Base-by-base conservation (phyloP, 2,113 vertebrate species). In the Penelope pileata region DNA sequence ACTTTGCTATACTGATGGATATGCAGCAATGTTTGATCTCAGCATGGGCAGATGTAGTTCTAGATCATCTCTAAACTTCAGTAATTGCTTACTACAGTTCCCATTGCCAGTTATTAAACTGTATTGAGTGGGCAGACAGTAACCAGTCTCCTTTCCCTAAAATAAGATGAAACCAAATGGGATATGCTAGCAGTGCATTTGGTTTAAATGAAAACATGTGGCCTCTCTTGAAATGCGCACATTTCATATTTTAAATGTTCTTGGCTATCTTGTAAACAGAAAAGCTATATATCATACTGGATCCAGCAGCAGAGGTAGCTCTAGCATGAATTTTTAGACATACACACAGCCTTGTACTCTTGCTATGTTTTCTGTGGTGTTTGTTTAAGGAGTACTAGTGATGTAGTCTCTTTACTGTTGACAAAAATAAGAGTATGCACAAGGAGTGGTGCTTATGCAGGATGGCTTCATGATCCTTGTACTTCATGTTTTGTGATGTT, bases 321-420 rank as follows among this genome's bases (percentile, higher is more conserved):
- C 22, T 48, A 27, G 29, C 43, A 30, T 2, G 70, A 23, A 43
- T 77, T 74, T 43, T 67, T 29, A 11, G 21, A 51, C 42, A 70
- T 48, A 29, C 2, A 1, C 1, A 8, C 3, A 42, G 17, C 24
- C 7, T 67, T 34, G 8, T 0, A 1, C 1, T 79, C 51, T 67
- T 59, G 11, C 11, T 68, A 1, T 70, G 32, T 84, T 73, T 59
- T 38, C 34, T 23, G 17, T 34, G 4, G 3, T 12, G 12, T 50
- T 68, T 75, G 13, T 36, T 75, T 72, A 21, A 76, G 73, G 62
- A 22, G 58, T 30, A 7, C 26, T 23, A 21, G 29, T 59, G 3
- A 22, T 40, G 3, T 27, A 63, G 15, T 43, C 21, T 23, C 47
- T 38, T 51, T 60, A 8, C 6, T 63, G 11, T 50, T 68, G 24